phyloP scores from a whole-genome alignment of 2,888 invertebrate species.

The Dorcus hopei region DNA sequence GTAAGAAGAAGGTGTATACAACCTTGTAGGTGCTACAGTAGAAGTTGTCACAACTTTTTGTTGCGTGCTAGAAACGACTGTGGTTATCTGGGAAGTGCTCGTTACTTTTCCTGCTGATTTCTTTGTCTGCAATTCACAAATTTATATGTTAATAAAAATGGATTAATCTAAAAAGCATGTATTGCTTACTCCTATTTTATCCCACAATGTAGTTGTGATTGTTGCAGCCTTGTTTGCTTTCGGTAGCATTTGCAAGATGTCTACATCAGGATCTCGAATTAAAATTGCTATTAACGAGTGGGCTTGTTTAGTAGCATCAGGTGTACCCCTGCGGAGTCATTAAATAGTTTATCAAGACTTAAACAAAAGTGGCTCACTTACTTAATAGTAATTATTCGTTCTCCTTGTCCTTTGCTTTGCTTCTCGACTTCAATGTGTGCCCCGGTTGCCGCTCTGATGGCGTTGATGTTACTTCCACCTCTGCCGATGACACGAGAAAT shows the following conservation, averaged over 20 bases:
- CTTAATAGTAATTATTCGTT: slow-evolving; percentile 94
- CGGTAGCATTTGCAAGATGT: slow-evolving; percentile 79
- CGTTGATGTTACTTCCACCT: slow-evolving; percentile 96
- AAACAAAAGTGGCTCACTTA: slow-evolving; percentile 44
- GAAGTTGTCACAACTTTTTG: slow-evolving; percentile 34
- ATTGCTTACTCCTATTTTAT: slow-evolving; percentile 53
- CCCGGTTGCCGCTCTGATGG: slow-evolving; percentile 93
- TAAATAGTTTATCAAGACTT: neutral
- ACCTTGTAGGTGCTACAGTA: slow-evolving; percentile 25
- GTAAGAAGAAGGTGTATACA: neutral
- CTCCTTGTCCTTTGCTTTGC: slow-evolving; percentile 90
- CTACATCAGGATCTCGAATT: slow-evolving; percentile 93
- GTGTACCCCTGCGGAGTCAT: slow-evolving; percentile 65
- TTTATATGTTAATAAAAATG: neutral
- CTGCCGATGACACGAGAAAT: slow-evolving; percentile 97
- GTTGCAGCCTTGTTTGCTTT: slow-evolving; percentile 53
- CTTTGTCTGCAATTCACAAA: slow-evolving; percentile 38
- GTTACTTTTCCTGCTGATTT: slow-evolving; percentile 44
- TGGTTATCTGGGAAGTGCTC: slow-evolving; percentile 20
- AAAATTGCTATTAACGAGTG: slow-evolving; percentile 85
- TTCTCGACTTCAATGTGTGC: slow-evolving; percentile 99
- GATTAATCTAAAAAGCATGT: neutral
- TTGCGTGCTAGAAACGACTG: slow-evolving; percentile 25
- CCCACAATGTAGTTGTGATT: slow-evolving; percentile 56
- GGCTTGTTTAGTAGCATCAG: slow-evolving; percentile 91